Evolutionary conservation across 2,797 vertebrate species (phyloP).

Genomic region (Halcyon chelicuti): DNA sequence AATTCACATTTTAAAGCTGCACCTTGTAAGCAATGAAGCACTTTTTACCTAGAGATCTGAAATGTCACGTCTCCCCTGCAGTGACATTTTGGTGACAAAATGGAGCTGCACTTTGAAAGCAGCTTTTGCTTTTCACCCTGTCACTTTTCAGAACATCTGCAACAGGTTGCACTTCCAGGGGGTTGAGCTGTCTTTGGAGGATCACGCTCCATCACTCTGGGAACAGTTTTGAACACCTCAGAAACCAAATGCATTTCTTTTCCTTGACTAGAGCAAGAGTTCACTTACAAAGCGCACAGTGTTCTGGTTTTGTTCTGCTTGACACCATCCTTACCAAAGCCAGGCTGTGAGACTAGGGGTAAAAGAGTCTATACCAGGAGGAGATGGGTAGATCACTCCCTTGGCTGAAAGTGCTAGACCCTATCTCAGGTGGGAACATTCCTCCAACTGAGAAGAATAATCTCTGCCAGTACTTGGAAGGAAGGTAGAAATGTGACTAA

Average conservation of each 20-base stretch:
- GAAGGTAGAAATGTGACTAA: background rate
- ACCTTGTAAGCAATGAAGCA: background rate
- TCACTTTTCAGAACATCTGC: slow-evolving; percentile 11
- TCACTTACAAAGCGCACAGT: background rate
- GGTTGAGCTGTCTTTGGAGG: slow-evolving; percentile 35
- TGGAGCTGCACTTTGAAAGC: slow-evolving; percentile 34
- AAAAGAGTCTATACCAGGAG: background rate
- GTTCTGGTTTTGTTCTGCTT: background rate
- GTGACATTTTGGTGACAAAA: slow-evolving; percentile 63
- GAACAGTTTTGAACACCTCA: background rate
- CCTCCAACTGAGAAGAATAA: background rate
- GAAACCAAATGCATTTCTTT: background rate
- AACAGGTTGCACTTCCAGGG: background rate
- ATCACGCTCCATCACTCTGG: background rate
- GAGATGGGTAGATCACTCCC: background rate
- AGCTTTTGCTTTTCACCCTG: slow-evolving; percentile 32
- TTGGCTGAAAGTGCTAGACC: background rate
- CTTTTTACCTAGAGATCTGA: slow-evolving; percentile 41
- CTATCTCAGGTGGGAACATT: background rate
- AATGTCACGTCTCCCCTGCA: slow-evolving; percentile 27
- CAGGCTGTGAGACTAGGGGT: background rate
- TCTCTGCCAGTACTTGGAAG: background rate
- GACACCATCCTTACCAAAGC: background rate
- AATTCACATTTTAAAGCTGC: slow-evolving; percentile 1
- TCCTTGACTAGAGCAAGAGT: background rate